Conservation (phyloP, 2,888 invertebrate species). For the Hedychridium roseum region DNA sequence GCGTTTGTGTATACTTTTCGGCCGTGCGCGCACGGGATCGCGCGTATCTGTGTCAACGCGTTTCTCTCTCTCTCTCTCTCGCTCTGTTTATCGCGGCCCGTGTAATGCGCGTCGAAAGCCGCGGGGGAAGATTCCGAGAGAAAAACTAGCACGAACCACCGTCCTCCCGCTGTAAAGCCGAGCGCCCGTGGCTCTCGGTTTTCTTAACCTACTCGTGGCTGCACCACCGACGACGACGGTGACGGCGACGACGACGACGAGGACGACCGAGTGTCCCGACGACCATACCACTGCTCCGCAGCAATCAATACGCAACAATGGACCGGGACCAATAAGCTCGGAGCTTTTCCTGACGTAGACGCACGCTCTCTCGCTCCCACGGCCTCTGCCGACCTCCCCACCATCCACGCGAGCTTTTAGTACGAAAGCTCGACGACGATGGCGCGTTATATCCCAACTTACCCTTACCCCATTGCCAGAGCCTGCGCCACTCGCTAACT, state of each 20-base stretch:
- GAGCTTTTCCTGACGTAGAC: constrained; percentile 61
- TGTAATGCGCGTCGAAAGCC: no score
- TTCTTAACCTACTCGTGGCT: constrained; percentile 41
- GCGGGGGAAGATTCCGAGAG: no score
- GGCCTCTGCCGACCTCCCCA: constrained; percentile 17
- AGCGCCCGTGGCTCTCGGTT: constrained; percentile 34
- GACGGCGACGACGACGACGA: constrained; percentile 54
- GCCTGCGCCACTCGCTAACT: no score
- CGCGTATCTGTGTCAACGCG: constrained; percentile 12
- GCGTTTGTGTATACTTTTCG: no score
- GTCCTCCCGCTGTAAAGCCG: background rate
- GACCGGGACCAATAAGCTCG: constrained; percentile 63
- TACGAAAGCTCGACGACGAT: constrained; percentile 15
- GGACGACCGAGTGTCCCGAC: constrained; percentile 55
- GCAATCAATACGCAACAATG: constrained; percentile 64
- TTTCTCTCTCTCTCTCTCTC: no score
- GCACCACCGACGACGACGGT: constrained; percentile 44
- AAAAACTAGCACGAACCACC: constrained; percentile 7
- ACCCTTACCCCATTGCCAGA: no score
- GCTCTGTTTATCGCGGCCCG: no score
- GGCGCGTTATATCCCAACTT: no score
- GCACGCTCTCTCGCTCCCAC: constrained; percentile 46
- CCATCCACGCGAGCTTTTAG: constrained; percentile 14
- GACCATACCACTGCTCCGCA: constrained; percentile 57
- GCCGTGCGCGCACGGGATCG: no score